phyloP scores from a whole-genome alignment of 1,140 invertebrate species.

The Bombus pyrosoma region DNA sequence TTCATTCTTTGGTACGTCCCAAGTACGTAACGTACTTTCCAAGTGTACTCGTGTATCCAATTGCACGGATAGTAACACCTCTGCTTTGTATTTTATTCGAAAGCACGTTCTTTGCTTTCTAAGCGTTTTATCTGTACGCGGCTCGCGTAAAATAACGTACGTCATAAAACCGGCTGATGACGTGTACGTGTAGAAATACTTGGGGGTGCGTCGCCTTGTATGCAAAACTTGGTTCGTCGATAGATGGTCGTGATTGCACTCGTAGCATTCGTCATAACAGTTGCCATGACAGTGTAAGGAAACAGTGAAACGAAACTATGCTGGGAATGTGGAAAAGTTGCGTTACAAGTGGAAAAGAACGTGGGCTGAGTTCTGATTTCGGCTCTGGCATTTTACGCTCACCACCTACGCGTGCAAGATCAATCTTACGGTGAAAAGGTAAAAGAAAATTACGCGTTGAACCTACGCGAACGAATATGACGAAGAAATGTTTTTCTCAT shows the following conservation, averaged over 20 bases:
- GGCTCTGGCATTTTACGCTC: neutral
- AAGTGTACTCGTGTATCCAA: no score
- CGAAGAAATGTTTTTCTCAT: neutral
- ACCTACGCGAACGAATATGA: neutral
- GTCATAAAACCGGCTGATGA: neutral
- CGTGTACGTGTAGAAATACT: neutral
- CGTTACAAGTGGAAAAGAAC: neutral
- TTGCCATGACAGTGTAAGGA: neutral
- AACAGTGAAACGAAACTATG: neutral
- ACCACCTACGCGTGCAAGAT: neutral
- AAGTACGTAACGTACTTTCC: neutral
- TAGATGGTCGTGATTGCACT: neutral
- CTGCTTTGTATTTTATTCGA: neutral
- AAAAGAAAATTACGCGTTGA: no score
- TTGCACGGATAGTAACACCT: neutral
- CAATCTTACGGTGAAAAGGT: slow-evolving; percentile 1
- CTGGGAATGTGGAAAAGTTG: slow-evolving; percentile 11
- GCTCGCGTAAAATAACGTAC: no score
- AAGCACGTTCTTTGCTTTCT: neutral
- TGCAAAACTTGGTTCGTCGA: slow-evolving; percentile 5
- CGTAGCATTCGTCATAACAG: neutral
- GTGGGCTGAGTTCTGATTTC: neutral
- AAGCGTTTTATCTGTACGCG: neutral
- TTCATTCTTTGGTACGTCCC: no score
- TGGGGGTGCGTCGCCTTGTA: neutral